Evolutionary conservation across 2,113 vertebrate genomes (phyloP).

Genomic region (Electrona antarctica): DNA sequence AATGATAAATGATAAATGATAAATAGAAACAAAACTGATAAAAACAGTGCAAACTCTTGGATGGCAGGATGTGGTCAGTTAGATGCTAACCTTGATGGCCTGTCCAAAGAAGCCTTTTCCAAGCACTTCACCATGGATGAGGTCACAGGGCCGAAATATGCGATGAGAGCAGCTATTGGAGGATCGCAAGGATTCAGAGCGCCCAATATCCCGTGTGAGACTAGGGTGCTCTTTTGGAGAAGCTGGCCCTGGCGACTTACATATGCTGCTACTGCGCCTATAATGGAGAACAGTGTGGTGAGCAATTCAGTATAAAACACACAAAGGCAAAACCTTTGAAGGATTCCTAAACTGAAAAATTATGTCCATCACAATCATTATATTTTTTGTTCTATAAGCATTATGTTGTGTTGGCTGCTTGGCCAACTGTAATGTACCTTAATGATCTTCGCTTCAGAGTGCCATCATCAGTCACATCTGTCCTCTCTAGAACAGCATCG

Average conservation of each 20-base stretch:
- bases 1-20: not conserved
- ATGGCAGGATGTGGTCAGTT: not conserved
- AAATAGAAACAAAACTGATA: not conserved
- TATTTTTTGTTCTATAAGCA: not conserved
- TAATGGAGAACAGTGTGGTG: slow-evolving; percentile 6
- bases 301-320: not conserved
- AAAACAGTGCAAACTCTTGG: not conserved
- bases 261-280: slow-evolving; percentile 95
- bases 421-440: slow-evolving; percentile 74
- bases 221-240: slow-evolving; percentile 86
- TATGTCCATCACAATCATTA: not conserved
- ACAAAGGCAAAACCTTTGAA: not conserved
- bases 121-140: slow-evolving; percentile 92
- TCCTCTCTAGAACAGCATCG: slow-evolving; percentile 82
- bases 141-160: slow-evolving; percentile 95
- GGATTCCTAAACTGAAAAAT: not conserved
- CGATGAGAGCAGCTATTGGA: slow-evolving; percentile 91
- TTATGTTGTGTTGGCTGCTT: not conserved
- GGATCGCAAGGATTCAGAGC: slow-evolving; percentile 92
- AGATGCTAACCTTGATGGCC: slow-evolving; percentile 89
- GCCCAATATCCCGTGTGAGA: slow-evolving; percentile 87
- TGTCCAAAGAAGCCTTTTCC: slow-evolving; percentile 98
- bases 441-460: slow-evolving; percentile 86
- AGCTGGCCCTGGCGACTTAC: slow-evolving; percentile 88
- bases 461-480: slow-evolving; percentile 83